Evolutionary conservation across 2,888 invertebrate species (phyloP).

Genomic region (Rhagium mordax): DNA sequence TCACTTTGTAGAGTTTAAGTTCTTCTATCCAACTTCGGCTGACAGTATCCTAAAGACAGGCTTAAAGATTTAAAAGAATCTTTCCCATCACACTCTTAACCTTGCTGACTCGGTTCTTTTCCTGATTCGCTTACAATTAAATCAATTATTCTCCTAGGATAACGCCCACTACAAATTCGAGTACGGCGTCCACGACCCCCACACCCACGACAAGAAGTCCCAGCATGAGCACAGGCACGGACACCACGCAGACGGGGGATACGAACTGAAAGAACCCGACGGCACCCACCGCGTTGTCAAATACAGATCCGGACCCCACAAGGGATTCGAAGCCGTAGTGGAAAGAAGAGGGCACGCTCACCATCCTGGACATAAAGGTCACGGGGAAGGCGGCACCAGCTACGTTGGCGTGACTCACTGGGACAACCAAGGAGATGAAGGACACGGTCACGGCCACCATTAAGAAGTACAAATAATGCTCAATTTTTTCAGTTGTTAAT

Average conservation of each 20-base stretch:
- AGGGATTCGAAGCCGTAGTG: slow-evolving; percentile 60
- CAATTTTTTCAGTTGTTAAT: not conserved
- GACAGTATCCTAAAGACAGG: no score
- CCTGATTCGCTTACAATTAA: not conserved
- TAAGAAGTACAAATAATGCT: not conserved
- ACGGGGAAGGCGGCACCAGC: slow-evolving; percentile 45
- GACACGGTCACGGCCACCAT: slow-evolving; percentile 23
- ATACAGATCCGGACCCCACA: slow-evolving; percentile 59
- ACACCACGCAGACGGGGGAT: slow-evolving; percentile 65
- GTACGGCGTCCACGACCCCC: slow-evolving; percentile 66
- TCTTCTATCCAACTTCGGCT: no score
- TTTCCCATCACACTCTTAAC: no score
- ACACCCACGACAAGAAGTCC: slow-evolving; percentile 65
- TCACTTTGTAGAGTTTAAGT: no score
- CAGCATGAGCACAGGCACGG: slow-evolving; percentile 66
- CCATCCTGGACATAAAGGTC: slow-evolving; percentile 55
- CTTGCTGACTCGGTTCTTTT: no score
- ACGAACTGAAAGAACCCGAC: slow-evolving; percentile 65
- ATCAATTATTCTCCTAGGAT: slow-evolving; percentile 39
- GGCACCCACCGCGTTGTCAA: slow-evolving; percentile 65
- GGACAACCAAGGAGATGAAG: slow-evolving; percentile 39
- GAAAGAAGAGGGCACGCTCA: slow-evolving; percentile 56
- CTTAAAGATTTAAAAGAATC: no score
- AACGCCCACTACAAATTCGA: slow-evolving; percentile 62
- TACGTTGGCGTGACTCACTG: slow-evolving; percentile 55